These are phyloP conservation scores for Acanthacorydalis orientalis DNA, from an alignment of 2,888 invertebrate genomes.

Conservation along the genomic window DNA sequence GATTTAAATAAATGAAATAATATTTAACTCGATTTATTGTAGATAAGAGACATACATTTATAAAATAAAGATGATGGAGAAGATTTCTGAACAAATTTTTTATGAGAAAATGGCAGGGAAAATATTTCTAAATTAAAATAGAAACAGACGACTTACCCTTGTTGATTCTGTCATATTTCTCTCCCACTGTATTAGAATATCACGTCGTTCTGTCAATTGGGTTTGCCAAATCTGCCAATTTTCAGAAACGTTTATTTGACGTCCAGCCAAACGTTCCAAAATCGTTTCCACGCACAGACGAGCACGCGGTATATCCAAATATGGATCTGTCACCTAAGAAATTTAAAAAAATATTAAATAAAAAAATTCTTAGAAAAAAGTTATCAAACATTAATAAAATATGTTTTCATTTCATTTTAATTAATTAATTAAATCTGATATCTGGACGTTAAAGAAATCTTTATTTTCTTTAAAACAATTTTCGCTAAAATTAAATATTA, in stretches of 20 bases:
- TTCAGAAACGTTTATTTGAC: slow-evolving; percentile 45
- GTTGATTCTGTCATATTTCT: slow-evolving; percentile 44
- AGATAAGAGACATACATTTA: neutral
- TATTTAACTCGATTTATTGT: neutral
- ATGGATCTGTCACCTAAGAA: slow-evolving; percentile 44
- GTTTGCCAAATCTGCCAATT: slow-evolving; percentile 57
- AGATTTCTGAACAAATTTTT: neutral
- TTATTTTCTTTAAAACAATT: too few species aligned
- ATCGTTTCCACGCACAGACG: slow-evolving; percentile 48
- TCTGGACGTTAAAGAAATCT: too few species aligned
- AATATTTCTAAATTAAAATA: neutral
- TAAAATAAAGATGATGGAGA: neutral
- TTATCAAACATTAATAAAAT: neutral
- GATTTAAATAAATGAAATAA: too few species aligned
- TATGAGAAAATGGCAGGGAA: neutral
- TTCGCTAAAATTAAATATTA: too few species aligned
- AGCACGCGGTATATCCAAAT: slow-evolving; percentile 49
- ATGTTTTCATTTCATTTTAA: too few species aligned
- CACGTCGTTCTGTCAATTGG: slow-evolving; percentile 39
- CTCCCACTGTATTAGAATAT: slow-evolving; percentile 31
- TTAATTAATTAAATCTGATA: too few species aligned
- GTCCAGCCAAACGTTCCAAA: slow-evolving; percentile 45
- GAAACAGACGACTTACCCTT: slow-evolving; percentile 31
- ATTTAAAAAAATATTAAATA: slow-evolving; percentile 21
- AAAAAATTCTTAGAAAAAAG: slow-evolving; percentile 8